Evolutionary conservation across 2,113 vertebrate species (phyloP).

Genomic region (Myrmecobius fasciatus): DNA sequence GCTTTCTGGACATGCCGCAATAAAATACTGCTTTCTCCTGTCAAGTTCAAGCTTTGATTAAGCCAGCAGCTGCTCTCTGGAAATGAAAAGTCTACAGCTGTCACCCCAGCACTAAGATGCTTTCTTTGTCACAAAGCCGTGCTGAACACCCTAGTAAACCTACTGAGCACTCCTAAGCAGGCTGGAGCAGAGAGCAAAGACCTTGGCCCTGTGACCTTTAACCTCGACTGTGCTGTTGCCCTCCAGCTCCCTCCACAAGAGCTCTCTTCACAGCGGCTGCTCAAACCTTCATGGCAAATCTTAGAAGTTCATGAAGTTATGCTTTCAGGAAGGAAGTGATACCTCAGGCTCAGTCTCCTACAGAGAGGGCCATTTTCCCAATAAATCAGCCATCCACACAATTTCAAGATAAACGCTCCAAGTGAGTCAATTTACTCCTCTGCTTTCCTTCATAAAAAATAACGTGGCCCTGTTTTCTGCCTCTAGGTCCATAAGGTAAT

Average conservation of each 20-base stretch:
- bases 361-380: background rate
- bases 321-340: background rate
- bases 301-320: background rate
- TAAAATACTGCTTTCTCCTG: background rate
- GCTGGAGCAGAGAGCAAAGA: background rate
- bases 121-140: constrained; percentile 10
- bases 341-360: background rate
- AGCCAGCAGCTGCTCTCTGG: constrained; percentile 31
- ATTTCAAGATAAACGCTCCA: background rate
- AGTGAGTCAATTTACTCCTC: background rate
- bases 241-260: background rate
- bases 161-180: background rate
- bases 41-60: constrained; percentile 34
- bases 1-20: background rate
- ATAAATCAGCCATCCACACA: background rate
- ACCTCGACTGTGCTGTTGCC: background rate
- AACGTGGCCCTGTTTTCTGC: background rate
- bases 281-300: background rate
- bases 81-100: constrained; percentile 25
- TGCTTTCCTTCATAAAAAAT: background rate
- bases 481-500: background rate
- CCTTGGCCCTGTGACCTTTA: background rate
- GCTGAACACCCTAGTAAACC: background rate
- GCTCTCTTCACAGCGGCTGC: background rate
- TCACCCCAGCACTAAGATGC: constrained; percentile 47